phyloP scores from a whole-genome alignment of 2,797 vertebrate genomes.

The Catharus ustulatus region DNA sequence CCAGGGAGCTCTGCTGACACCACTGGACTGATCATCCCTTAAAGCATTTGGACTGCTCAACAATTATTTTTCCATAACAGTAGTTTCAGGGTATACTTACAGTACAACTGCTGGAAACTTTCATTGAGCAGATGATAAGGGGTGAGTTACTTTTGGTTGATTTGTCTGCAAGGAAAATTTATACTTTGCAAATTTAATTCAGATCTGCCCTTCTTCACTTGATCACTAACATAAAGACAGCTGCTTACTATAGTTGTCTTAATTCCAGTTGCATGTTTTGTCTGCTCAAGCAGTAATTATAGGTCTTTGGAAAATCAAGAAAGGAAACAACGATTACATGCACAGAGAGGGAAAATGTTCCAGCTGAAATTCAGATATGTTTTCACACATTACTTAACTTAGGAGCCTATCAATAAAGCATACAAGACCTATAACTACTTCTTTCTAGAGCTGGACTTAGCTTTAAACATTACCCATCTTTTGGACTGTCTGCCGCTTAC shows the following conservation, averaged over 20 bases:
- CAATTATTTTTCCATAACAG: background rate
- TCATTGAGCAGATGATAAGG: constrained; percentile 50
- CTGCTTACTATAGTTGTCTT: constrained; percentile 63
- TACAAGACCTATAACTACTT: background rate
- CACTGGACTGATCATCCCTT: background rate
- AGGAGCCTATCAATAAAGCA: constrained; percentile 32
- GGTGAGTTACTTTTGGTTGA: constrained; percentile 55
- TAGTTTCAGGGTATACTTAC: constrained; percentile 36
- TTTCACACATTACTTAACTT: constrained; percentile 23
- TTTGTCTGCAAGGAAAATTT: constrained; percentile 69
- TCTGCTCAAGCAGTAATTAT: constrained; percentile 71
- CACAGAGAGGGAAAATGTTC: constrained; percentile 32
- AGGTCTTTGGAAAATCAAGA: constrained; percentile 56
- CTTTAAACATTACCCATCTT: background rate
- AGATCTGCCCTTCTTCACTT: constrained; percentile 67
- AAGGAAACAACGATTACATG: constrained; percentile 53
- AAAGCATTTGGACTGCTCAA: constrained; percentile 14
- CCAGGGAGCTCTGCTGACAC: background rate
- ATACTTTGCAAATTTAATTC: constrained; percentile 71
- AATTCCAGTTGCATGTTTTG: constrained; percentile 64
- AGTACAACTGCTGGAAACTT: constrained; percentile 11
- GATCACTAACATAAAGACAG: constrained; percentile 70
- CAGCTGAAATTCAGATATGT: constrained; percentile 53
- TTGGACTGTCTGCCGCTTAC: background rate
- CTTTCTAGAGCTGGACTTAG: background rate